Evolutionary conservation across 2,888 invertebrate species (phyloP), one percentile per base, ranked within the genome.

Genomic region (Cephus runcator): DNA sequence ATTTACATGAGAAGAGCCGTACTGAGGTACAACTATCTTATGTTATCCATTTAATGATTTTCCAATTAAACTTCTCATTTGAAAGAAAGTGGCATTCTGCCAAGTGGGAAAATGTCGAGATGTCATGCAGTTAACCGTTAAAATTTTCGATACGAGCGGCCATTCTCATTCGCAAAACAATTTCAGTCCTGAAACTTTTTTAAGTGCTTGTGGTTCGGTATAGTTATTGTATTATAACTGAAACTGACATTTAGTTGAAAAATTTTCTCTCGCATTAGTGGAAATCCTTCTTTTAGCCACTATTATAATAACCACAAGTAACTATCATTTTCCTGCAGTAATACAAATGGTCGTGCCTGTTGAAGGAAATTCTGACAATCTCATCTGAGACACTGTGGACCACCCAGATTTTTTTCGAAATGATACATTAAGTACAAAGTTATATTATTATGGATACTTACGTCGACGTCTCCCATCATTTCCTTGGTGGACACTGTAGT

Each of bases 391-490:
- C 9, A 56, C 6, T 23, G 0, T 56, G 9, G 23, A 56, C 23
- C 9, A 23, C 1, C 6, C 15, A 6, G 4, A 40, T 23, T 40
- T 23, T 36, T 40, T 15, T 23, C 35, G 0, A 23, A 40, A 40
- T 23, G 15, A 6, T 40, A 0, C 15, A 23, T 6, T 56, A 56
- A 1, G 23, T 56, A 56, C 9, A 56, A 23, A 56, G 23, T 56
- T 23, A 40, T 23, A 40, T 40, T 4, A 56, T 23, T 23, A 34
- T 34, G 34, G 23, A 56, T 83, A 96, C 96, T 96, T 92, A 97
- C 97, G 92, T 97, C 97, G 87, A 97, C 97, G 87, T 97, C 97
- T 83, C 96, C 97, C 93, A 98, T 97, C 98, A 98, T 98, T 92
- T 97, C 97, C 91, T 97, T 97, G 35, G 98, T 98, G 34, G 97